Percentiles rank a stretch among this genome's conserved stretches.
These are phyloP conservation scores for Chymomyza amoena DNA, from an alignment of 2,888 invertebrate genomes.

Conservation along the genomic window DNA sequence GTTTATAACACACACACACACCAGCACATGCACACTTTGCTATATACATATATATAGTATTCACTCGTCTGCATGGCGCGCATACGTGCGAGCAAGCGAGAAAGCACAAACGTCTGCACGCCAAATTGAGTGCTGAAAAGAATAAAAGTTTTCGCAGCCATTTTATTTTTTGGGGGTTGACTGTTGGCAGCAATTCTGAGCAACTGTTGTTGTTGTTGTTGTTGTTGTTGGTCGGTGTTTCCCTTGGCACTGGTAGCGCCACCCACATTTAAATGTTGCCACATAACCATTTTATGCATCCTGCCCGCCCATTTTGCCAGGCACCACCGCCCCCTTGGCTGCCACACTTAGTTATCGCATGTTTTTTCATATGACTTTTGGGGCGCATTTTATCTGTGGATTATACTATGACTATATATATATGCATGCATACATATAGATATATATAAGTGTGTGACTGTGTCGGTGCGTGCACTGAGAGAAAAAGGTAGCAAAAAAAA, in stretches of 20 bases:
- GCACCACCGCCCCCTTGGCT: not conserved
- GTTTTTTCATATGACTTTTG: constrained; percentile 70
- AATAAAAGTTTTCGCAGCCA: constrained; percentile 74
- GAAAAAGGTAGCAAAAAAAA: not conserved
- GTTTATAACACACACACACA: constrained; percentile 29
- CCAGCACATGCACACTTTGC: constrained; percentile 30
- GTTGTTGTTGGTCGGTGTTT: constrained; percentile 4
- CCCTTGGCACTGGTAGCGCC: constrained; percentile 21
- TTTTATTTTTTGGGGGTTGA: constrained; percentile 68
- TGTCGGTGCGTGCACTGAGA: not conserved
- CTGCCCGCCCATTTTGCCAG: constrained; percentile 4
- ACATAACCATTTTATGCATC: constrained; percentile 58
- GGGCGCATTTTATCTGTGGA: constrained; percentile 55
- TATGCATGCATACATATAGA: not conserved
- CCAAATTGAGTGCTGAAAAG: constrained; percentile 72
- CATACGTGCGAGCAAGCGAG: constrained; percentile 31
- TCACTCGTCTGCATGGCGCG: constrained; percentile 5
- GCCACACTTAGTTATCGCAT: constrained; percentile 60
- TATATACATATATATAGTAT: constrained; percentile 4
- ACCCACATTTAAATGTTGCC: constrained; percentile 74
- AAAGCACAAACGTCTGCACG: constrained; percentile 25
- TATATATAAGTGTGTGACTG: not conserved
- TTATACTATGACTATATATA: constrained; percentile 4
- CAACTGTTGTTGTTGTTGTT: not conserved
- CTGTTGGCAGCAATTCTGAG: constrained; percentile 20